A percentile compares a stretch with the other conserved stretches of the same genome.
phyloP scores from a whole-genome alignment of 2,888 invertebrate genomes.

The Vesta saturnalis region DNA sequence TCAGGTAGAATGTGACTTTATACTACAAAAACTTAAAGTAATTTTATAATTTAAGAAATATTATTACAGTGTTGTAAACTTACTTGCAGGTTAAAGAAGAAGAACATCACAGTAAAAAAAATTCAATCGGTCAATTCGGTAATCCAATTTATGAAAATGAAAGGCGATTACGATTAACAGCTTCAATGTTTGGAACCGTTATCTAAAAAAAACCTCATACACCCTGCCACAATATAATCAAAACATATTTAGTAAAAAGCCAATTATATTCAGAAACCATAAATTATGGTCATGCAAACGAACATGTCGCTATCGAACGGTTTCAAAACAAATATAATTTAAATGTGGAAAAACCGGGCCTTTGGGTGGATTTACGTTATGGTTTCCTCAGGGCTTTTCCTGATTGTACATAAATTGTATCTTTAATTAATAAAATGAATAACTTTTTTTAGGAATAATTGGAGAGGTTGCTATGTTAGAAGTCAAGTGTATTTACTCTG shows the following conservation, averaged over 20 bases:
- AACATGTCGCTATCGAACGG: slow-evolving; percentile 14
- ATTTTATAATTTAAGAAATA: too few species aligned
- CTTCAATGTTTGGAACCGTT: slow-evolving; percentile 19
- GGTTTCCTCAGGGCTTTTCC: too few species aligned
- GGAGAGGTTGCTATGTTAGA: slow-evolving; percentile 16
- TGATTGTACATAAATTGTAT: too few species aligned
- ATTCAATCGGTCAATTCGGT: background rate
- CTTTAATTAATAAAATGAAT: too few species aligned
- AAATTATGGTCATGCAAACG: slow-evolving; percentile 10
- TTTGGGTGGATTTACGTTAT: too few species aligned
- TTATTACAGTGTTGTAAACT: slow-evolving; percentile 6
- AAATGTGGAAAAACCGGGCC: slow-evolving; percentile 11
- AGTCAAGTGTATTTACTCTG: too few species aligned
- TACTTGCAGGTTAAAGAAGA: too few species aligned
- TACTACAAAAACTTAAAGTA: slow-evolving; percentile 11
- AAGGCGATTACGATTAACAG: too few species aligned
- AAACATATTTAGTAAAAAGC: slow-evolving; percentile 3
- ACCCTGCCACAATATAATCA: slow-evolving; percentile 14
- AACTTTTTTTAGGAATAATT: slow-evolving; percentile 17
- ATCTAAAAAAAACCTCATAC: background rate
- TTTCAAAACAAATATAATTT: too few species aligned
- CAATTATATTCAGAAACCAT: too few species aligned
- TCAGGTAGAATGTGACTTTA: background rate
- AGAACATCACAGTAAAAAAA: background rate
- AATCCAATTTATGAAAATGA: too few species aligned